Conservation (phyloP, 2,888 invertebrate genomes). For the Quadroppia sp. region DNA sequence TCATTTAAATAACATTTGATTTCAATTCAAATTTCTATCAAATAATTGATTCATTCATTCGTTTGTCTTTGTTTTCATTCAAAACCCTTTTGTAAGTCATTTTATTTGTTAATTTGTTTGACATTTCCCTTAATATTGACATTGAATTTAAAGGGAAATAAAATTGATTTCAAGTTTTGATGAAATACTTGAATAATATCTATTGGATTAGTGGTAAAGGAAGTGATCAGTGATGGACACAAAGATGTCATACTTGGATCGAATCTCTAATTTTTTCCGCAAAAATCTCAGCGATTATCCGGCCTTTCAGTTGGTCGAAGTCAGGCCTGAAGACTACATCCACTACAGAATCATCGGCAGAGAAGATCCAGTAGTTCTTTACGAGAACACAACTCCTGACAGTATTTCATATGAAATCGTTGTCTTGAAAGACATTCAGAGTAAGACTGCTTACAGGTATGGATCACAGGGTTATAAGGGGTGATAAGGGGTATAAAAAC, state of each 20-base stretch:
- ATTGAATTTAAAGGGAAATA: no score
- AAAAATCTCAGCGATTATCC: conserved; percentile 5
- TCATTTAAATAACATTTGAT: no score
- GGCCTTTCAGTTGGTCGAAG: conserved; percentile 63
- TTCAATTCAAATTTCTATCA: no score
- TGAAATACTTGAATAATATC: no score
- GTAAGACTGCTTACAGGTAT: conserved; percentile 70
- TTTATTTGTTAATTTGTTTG: no score
- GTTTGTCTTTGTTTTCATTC: no score
- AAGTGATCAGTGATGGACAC: background rate
- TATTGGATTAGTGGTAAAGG: background rate
- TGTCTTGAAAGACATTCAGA: conserved; percentile 48
- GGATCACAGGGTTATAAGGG: background rate
- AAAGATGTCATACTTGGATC: background rate
- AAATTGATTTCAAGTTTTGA: no score
- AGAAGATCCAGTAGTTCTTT: conserved; percentile 73
- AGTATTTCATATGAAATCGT: conserved; percentile 45
- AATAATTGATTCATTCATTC: no score
- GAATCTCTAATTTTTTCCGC: background rate
- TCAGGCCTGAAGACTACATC: conserved; percentile 67
- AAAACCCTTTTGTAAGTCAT: no score
- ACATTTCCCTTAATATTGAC: no score
- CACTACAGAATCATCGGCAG: conserved; percentile 66
- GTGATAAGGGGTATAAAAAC: no score
- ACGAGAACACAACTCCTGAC: conserved; percentile 58